Evolutionary conservation across 1,140 invertebrate species (phyloP), one percentile per base, ranked within the genome.

Genomic region (Orchestia grillus): DNA sequence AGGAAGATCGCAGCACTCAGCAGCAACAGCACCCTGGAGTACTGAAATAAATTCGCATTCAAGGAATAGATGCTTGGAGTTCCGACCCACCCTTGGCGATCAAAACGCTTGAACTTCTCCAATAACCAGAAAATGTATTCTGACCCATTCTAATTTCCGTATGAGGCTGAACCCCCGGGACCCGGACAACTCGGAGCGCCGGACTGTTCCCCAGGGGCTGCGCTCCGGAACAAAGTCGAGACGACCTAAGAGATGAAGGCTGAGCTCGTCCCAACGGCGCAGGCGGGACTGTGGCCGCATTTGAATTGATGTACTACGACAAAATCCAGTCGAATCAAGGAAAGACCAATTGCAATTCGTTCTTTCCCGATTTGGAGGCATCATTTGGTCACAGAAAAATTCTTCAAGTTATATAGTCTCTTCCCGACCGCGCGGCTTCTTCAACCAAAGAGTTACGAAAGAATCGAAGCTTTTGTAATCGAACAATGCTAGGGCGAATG

Each of bases 121-220:
- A 94, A 94, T 94, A 94, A 94, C 92, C 44, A 94, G 92, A 94
- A 94, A 94, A 94, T 94, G 92, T 94, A 94, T 94, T 94, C 92
- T 94, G 92, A 94, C 92, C 92, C 92, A 94, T 94, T 94, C 92
- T 94, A 94, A 94, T 94, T 94, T 94, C 44, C 92, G 92, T 94
- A 94, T 94, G 41, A 45, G 44, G 44, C 92, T 45, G 92, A 94
- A 47, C 92, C 92, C 90, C 36, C 41, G 44, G 92, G 11, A 11
- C 44, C 44, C 44, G n/a, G 43, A 44, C 92, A 94, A 94, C 92
- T 94, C 47, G 44, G 44, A 91, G 88, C 16, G 88, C 88, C 41
- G 15, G 88, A 91, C 44, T 44, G 92, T 40, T 40, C 92, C 44
- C 92, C 11, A 36, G 90, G 90, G 43, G 19, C n/a, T 44, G 1